Evolutionary conservation across 2,797 vertebrate genomes (phyloP).

Genomic region (Mastacembelus armatus): DNA sequence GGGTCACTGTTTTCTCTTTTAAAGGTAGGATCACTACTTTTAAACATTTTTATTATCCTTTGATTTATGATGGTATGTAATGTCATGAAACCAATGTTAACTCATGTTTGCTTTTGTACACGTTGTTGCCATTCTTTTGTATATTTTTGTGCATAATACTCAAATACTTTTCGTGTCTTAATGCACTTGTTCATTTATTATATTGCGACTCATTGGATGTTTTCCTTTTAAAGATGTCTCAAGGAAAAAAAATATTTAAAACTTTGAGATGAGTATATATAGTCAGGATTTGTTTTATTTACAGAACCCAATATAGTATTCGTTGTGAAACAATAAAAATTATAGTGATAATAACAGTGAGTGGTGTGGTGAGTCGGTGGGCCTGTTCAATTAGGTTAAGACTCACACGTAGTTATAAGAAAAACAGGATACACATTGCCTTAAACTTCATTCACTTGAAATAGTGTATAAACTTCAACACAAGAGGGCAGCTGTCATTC

Average conservation of each 20-base stretch:
- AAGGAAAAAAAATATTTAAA: neutral
- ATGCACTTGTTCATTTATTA: neutral
- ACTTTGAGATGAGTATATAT: neutral
- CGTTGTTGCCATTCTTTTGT: conserved; percentile 20
- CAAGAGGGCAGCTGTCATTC: conserved; percentile 40
- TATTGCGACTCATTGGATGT: neutral
- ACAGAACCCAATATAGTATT: neutral
- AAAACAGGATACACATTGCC: neutral
- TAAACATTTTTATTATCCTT: neutral
- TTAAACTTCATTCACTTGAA: neutral
- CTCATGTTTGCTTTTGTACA: conserved; percentile 10
- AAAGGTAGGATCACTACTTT: neutral
- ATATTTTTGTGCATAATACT: conserved; percentile 6
- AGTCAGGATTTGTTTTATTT: neutral
- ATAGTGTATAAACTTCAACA: conserved; percentile 15
- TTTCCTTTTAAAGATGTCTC: neutral
- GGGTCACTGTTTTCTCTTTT: neutral
- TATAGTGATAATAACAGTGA: too few relatives aligned
- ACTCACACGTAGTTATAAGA: neutral
- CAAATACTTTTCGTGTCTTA: conserved; percentile 5
- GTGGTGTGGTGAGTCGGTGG: too few relatives aligned
- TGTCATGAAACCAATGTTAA: neutral
- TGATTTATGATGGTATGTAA: conserved; percentile 1
- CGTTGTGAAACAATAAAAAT: neutral
- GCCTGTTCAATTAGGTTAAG: neutral